phyloP scores from a whole-genome alignment of 2,888 invertebrate genomes.

The Hoplodrina ambigua region DNA sequence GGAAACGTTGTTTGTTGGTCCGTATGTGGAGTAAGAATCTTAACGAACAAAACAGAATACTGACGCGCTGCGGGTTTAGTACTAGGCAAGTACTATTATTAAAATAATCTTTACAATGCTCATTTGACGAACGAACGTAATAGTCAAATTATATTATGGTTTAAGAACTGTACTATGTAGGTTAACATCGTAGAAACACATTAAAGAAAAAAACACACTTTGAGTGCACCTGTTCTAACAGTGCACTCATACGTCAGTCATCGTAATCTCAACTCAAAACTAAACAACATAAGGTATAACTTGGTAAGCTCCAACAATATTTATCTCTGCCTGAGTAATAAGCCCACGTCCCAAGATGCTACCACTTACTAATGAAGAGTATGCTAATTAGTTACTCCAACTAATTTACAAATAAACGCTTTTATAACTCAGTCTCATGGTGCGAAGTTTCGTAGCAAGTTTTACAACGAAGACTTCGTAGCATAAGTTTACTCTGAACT shows the following conservation, averaged over 20 bases:
- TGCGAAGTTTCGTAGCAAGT: slow-evolving; percentile 34
- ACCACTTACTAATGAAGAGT: slow-evolving; percentile 52
- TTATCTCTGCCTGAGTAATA: not conserved
- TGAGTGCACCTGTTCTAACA: too few relatives aligned
- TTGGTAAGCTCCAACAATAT: slow-evolving; percentile 17
- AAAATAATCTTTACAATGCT: too few relatives aligned
- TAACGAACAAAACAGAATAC: too few relatives aligned
- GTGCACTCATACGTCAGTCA: not conserved
- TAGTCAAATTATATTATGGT: too few relatives aligned
- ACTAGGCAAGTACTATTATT: too few relatives aligned
- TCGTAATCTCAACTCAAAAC: not conserved
- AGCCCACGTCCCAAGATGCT: slow-evolving; percentile 29
- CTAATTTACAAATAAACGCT: slow-evolving; percentile 55
- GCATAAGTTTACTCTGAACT: slow-evolving; percentile 33
- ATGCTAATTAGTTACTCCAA: slow-evolving; percentile 49
- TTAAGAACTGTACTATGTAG: too few relatives aligned
- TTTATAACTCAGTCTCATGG: slow-evolving; percentile 46
- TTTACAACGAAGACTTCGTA: slow-evolving; percentile 31
- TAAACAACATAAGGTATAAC: not conserved
- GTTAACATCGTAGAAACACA: too few relatives aligned
- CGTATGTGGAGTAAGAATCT: not conserved
- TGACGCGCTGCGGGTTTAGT: too few relatives aligned
- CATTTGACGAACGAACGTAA: too few relatives aligned
- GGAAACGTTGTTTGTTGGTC: slow-evolving; percentile 20
- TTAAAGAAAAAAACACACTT: too few relatives aligned